These are phyloP conservation scores for Phyllostomus discolor DNA, from an alignment of 2,113 vertebrate species.

Conservation along the genomic window DNA sequence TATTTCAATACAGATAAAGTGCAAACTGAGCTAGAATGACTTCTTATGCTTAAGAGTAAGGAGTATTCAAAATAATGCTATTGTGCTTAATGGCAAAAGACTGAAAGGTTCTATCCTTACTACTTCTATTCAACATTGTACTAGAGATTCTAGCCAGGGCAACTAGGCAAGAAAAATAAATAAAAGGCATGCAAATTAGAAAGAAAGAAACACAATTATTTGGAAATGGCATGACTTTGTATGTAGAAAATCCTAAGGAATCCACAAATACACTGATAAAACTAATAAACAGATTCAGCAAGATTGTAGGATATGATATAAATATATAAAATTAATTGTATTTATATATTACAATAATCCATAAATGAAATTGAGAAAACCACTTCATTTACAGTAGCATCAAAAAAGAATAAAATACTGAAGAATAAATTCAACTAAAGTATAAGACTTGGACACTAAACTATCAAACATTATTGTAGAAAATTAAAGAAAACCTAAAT, in stretches of 20 bases:
- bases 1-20: not conserved
- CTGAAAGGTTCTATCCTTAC: not conserved
- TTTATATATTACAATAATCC: not conserved
- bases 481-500: not conserved
- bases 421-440: not conserved
- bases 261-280: not conserved
- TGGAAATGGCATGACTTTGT: not conserved
- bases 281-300: not conserved
- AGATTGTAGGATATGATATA: not conserved
- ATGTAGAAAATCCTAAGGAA: not conserved
- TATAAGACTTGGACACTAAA: not conserved
- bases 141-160: not conserved
- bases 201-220: slow-evolving; percentile 5
- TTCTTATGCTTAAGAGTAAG: not conserved
- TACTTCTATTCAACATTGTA: not conserved
- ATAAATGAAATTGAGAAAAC: not conserved
- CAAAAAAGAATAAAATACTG: not conserved
- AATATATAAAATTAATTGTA: not conserved
- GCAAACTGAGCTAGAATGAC: not conserved
- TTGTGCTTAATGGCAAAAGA: not conserved
- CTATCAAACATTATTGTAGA: not conserved
- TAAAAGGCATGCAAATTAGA: not conserved
- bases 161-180: not conserved
- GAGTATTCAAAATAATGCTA: not conserved
- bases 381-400: not conserved